Conservation (phyloP, 2,888 invertebrate species). For the Baronia brevicornis region DNA sequence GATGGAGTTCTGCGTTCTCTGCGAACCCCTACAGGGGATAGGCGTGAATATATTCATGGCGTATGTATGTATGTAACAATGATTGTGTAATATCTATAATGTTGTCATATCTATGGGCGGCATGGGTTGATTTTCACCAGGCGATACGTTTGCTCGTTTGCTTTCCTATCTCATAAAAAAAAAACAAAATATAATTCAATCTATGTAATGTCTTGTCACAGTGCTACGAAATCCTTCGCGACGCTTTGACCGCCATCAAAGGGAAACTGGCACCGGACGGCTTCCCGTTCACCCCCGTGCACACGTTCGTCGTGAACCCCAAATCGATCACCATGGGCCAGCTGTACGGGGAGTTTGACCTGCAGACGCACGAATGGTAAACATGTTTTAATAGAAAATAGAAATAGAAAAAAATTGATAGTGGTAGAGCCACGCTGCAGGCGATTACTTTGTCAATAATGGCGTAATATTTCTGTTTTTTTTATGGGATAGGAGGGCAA, state of each 20-base stretch:
- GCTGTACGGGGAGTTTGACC: constrained; percentile 88
- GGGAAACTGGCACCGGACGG: constrained; percentile 82
- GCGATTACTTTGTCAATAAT: no score
- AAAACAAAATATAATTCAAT: no score
- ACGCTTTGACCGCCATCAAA: constrained; percentile 79
- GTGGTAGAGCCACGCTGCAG: no score
- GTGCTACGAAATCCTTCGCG: constrained; percentile 80
- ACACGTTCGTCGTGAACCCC: constrained; percentile 82
- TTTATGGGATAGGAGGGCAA: no score
- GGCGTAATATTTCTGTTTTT: no score
- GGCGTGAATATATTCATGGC: no score
- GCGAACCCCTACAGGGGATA: no score
- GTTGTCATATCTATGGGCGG: neutral
- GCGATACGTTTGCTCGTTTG: no score
- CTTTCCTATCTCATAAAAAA: no score
- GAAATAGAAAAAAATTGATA: neutral
- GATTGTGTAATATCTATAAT: no score
- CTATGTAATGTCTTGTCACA: constrained; percentile 39
- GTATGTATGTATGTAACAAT: neutral
- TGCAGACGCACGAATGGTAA: constrained; percentile 87
- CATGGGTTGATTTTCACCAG: no score
- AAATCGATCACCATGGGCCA: constrained; percentile 91
- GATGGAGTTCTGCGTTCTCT: no score
- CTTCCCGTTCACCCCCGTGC: constrained; percentile 78
- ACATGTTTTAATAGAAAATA: constrained; percentile 19